Base-by-base conservation (phyloP, 2,113 vertebrate species). In the Acanthisitta chloris region DNA sequence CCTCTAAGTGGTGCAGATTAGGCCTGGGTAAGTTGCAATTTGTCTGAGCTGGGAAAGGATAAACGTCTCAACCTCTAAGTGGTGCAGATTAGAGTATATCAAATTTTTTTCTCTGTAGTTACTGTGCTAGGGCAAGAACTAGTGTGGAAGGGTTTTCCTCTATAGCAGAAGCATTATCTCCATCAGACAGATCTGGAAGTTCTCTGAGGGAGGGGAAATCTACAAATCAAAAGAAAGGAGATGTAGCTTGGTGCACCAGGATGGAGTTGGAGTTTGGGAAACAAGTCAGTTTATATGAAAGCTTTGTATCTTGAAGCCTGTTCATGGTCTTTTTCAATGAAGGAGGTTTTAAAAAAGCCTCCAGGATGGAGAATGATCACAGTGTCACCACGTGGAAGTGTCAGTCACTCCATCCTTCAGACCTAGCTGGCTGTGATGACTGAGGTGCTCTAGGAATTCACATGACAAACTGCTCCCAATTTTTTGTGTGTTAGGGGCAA, bases 271-370 rank as follows among this genome's bases (percentile, higher is more conserved):
- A 82, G 14, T 11, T 17, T 0, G 4, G 45, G 33, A 42, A 92
- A 66, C 1, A 6, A 70, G 4, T 49, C 25, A 2, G 6, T 81
- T 81, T 64, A 1, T 58, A 5, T 0, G 2, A 64, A 5, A 71
- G 3, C 8, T 73, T 25, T 57, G 24, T 6, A 4, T 28, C 31
- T 65, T 33, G 31, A 28, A 71, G 5, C 6, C 26, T 54, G 7
- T 46, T 78, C 31, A 14, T 16, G 17, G 20, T 21, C 10, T 18
- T 84, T 78, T 78, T 84, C 38, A 70, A 29, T 38, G 25, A 17
- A 5, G 15, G 43, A 83, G 25, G 28, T 38, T 82, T 90, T 74
- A 29, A 86, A 88, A 13, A 25, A 61, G 17, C 19, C 43, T 43
- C 38, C 26, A 31, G 54, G 61, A 11, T n/a, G 71, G 46, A 54